Conservation (phyloP, 2,888 invertebrate species). For the Stratiomys singularior region DNA sequence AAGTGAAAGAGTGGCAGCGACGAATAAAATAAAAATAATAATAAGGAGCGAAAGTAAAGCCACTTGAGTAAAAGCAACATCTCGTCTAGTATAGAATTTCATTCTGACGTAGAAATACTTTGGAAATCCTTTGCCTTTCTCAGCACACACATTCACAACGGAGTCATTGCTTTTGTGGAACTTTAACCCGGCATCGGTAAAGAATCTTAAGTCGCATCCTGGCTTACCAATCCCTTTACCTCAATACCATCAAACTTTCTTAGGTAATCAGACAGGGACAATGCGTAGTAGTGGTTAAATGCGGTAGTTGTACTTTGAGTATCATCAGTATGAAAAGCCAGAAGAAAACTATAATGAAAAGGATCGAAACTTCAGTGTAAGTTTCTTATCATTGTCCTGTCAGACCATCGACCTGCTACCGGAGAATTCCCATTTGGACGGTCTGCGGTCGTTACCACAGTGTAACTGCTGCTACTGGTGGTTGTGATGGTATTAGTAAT, state of each 20-base stretch:
- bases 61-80: slow-evolving; percentile 22
- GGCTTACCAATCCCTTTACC: neutral
- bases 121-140: neutral
- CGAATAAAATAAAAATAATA: neutral
- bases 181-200: neutral
- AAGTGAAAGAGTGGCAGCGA: neutral
- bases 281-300: neutral
- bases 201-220: neutral
- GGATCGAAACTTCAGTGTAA: slow-evolving; percentile 13
- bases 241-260: slow-evolving; percentile 1
- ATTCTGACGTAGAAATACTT: neutral
- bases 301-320: neutral
- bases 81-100: slow-evolving; percentile 12
- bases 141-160: neutral
- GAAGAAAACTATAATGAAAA: slow-evolving; percentile 8
- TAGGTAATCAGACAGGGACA: neutral
- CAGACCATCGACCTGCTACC: slow-evolving; percentile 5
- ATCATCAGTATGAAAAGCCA: neutral
- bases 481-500: too few relatives aligned
- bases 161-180: neutral
- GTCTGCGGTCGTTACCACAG: neutral
- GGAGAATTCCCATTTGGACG: neutral
- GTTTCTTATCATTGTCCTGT: slow-evolving; percentile 41
- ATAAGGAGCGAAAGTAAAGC: neutral
- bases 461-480: too few relatives aligned